Evolutionary conservation across 2,113 vertebrate species (phyloP), one percentile per base, ranked within the genome.

Genomic region (Trematomus loennbergii): DNA sequence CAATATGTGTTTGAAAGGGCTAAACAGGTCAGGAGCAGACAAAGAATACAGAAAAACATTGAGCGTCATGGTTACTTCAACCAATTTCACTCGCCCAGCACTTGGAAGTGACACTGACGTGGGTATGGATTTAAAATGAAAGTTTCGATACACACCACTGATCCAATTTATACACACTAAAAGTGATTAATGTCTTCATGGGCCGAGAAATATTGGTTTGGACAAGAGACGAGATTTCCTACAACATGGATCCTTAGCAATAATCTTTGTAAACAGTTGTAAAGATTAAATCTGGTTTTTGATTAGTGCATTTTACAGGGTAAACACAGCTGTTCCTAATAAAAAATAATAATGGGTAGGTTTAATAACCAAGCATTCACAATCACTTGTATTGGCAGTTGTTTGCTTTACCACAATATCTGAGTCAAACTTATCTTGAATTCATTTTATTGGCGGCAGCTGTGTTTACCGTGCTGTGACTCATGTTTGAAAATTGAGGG

Each of bases 291-390:
- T 46, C 0, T 5, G 4, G 15, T 12, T 64, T 11, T 5, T n/a
- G 9, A 36, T 7, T 5, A 2, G 5, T 3, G 6, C 20, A 22
- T 22, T 45, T 18, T 40, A 45, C 36, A 50, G 65, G 43, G 54
- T 53, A 67, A 72, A 85, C 72, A 72, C 67, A 76, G 36, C 59
- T 79, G 63, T 1, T 1, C 52, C 46, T 71, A 22, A 75, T 79
- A 45, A 43, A 45, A 75, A n/a, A n/a, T 9, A 72, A 43, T 50
- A 53, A 77, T 25, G 3, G 43, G 6, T 10, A 16, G 3, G 4
- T 25, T 58, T 63, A 46, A 25, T 58, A 15, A 65, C n/a, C 1
- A 29, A 49, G 17, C 3, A 18, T 12, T 60, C 0, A 18, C 29
- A 55, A 13, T 10, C 20, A 1, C 11, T 49, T 62, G 33, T 62